phyloP scores from a whole-genome alignment of 2,797 vertebrate genomes.

The Mormyrops attenuatus region DNA sequence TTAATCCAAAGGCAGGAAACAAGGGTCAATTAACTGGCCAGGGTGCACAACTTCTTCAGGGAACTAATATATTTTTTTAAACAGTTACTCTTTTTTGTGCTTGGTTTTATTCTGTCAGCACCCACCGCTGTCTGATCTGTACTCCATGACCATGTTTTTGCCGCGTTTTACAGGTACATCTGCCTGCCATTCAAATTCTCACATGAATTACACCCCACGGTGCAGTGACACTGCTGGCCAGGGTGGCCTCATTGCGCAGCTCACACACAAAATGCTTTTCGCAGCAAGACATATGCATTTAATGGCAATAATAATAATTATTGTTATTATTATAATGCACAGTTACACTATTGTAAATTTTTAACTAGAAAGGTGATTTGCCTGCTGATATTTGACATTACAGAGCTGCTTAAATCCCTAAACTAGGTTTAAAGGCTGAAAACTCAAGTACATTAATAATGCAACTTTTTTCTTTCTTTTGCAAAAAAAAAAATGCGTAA shows the following conservation, averaged over 20 bases:
- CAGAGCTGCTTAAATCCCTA: neutral
- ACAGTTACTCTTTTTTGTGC: slow-evolving; percentile 36
- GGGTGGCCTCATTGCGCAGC: neutral
- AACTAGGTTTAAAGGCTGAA: neutral
- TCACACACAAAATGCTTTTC: neutral
- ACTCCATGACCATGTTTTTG: neutral
- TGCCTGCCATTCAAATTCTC: neutral
- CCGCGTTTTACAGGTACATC: neutral
- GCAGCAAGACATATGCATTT: neutral
- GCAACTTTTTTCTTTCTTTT: neutral
- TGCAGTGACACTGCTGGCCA: neutral
- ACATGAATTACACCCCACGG: neutral
- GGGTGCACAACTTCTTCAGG: slow-evolving; percentile 39
- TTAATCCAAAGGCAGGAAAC: slow-evolving; percentile 50
- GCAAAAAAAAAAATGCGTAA: neutral
- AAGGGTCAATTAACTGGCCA: slow-evolving; percentile 51
- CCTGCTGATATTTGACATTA: neutral
- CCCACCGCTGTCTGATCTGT: neutral
- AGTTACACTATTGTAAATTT: neutral
- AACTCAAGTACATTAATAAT: neutral
- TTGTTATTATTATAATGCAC: neutral
- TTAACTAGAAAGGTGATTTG: neutral
- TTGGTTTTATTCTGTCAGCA: slow-evolving; percentile 26
- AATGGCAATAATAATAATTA: neutral
- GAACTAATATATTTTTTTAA: slow-evolving; percentile 35